Conservation (phyloP, 2,113 vertebrate genomes). For the Lepus europaeus region DNA sequence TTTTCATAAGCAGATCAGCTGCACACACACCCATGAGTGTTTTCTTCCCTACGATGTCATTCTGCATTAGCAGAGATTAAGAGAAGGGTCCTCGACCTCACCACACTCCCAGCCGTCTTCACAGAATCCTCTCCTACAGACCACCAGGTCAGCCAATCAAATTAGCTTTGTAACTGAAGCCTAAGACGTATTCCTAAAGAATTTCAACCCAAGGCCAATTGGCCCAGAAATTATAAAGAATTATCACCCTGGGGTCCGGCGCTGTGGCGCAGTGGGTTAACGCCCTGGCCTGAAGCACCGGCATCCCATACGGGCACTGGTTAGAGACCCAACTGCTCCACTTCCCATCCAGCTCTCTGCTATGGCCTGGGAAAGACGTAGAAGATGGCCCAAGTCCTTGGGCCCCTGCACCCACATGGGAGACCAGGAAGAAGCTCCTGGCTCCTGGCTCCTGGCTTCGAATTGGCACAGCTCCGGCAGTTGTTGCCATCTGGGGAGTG, state of each 20-base stretch:
- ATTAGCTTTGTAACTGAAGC: conserved; percentile 3
- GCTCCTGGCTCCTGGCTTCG: too few species aligned
- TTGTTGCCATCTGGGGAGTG: too few species aligned
- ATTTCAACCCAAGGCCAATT: neutral
- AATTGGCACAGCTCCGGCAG: too few species aligned
- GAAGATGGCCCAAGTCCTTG: too few species aligned
- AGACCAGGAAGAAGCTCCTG: too few species aligned
- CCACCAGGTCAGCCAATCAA: neutral
- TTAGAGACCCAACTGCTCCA: too few species aligned
- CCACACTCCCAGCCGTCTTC: neutral
- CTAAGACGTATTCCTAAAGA: neutral
- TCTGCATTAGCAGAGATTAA: neutral
- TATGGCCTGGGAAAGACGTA: too few species aligned
- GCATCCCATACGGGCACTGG: too few species aligned
- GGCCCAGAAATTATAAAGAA: conserved; percentile 37
- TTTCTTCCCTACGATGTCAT: neutral
- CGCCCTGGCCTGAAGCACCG: too few species aligned
- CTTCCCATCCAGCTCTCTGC: too few species aligned
- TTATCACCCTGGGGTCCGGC: fast-evolving
- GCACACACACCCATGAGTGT: fast-evolving
- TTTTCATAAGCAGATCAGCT: neutral
- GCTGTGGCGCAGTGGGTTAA: too few species aligned
- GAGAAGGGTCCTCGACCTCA: fast-evolving
- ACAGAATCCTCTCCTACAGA: neutral
- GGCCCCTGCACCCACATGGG: too few species aligned